Percentiles rank a stretch among this genome's conserved stretches.
phyloP scores from a whole-genome alignment of 1,140 invertebrate species.

The Pachyrhynchus sulphureomaculatus region DNA sequence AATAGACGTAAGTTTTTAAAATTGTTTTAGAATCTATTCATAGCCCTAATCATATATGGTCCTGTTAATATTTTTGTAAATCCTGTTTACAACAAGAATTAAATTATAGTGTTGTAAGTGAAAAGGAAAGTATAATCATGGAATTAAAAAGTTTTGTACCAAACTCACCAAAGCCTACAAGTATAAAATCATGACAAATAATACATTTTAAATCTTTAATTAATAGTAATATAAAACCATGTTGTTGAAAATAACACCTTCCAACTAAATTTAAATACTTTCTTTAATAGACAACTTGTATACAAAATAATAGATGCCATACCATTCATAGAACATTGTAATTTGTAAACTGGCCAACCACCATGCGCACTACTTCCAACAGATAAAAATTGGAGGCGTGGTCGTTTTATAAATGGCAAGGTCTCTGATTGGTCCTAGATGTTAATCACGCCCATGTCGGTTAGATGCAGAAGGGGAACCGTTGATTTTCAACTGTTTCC shows the following conservation, averaged over 20 bases:
- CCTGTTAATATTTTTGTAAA: too few relatives aligned
- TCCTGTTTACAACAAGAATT: constrained; percentile 51
- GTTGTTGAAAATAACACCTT: constrained; percentile 46
- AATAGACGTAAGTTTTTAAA: too few relatives aligned
- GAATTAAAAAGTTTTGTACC: constrained; percentile 17
- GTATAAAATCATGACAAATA: constrained; percentile 33
- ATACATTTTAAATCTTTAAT: constrained; percentile 24
- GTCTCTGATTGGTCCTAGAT: constrained; percentile 39
- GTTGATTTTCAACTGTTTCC: constrained; percentile 49
- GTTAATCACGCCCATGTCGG: constrained; percentile 28
- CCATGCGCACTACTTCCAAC: constrained; percentile 33
- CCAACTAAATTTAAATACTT: constrained; percentile 34
- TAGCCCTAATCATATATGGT: too few relatives aligned
- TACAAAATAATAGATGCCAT: background rate
- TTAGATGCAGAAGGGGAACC: constrained; percentile 46
- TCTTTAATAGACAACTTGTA: constrained; percentile 44
- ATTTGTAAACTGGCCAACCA: constrained; percentile 34
- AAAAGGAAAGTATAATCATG: constrained; percentile 36
- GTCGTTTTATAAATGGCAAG: constrained; percentile 45
- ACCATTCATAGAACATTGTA: constrained; percentile 38
- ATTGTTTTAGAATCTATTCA: too few relatives aligned
- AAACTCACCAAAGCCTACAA: constrained; percentile 10
- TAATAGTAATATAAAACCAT: constrained; percentile 34
- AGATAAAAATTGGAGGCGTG: constrained; percentile 39
- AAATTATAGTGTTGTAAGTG: constrained; percentile 34